Evolutionary conservation across 2,888 invertebrate species (phyloP).

Genomic region (Onchidella celtica): DNA sequence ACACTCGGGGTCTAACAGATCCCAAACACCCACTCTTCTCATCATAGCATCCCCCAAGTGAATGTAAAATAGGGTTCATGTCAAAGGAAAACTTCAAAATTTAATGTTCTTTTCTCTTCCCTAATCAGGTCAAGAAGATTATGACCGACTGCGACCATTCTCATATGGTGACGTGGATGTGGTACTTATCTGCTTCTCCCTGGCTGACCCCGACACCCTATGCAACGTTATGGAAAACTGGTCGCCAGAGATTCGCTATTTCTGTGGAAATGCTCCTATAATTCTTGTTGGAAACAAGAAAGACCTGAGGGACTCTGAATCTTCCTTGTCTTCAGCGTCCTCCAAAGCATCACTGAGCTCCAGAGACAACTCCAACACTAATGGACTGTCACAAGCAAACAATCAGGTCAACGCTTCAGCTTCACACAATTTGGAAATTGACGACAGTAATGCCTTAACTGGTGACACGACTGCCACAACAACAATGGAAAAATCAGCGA

Average conservation of each 20-base stretch:
- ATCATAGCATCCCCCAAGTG: too few relatives aligned
- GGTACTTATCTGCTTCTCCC: constrained; percentile 53
- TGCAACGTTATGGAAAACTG: constrained; percentile 51
- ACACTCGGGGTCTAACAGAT: too few relatives aligned
- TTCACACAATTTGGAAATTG: too few relatives aligned
- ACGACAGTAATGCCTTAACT: neutral
- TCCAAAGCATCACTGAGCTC: neutral
- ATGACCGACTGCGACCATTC: constrained; percentile 55
- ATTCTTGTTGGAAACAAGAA: constrained; percentile 55
- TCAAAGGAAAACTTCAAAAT: too few relatives aligned
- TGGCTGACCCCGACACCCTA: constrained; percentile 53
- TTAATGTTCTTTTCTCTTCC: too few relatives aligned
- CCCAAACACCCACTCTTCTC: too few relatives aligned
- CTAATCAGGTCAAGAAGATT: constrained; percentile 56
- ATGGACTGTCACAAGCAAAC: too few relatives aligned
- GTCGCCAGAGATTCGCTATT: constrained; percentile 54
- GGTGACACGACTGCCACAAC: neutral
- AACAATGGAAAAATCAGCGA: neutral
- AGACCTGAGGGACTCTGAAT: constrained; percentile 48
- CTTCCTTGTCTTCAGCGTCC: neutral
- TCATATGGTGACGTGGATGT: constrained; percentile 52
- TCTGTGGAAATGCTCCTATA: constrained; percentile 51
- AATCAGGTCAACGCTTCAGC: too few relatives aligned
- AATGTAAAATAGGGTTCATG: too few relatives aligned
- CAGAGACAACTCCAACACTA: neutral